Evolutionary conservation across 2,888 invertebrate genomes (phyloP).

Genomic region (Acanthosepion lycidas): DNA sequence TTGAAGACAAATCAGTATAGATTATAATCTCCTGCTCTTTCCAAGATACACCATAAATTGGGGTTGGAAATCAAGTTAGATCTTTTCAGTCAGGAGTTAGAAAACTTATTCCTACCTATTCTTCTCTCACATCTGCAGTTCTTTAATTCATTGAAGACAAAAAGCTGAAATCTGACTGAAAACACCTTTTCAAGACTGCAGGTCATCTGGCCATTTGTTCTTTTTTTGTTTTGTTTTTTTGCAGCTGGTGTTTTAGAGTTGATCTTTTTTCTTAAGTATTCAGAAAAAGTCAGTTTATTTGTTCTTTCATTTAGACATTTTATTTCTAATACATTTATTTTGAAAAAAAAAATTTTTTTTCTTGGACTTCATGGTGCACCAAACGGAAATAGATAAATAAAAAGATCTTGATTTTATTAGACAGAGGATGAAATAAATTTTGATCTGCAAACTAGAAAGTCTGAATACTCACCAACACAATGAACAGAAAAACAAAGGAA

Average conservation of each 20-base stretch:
- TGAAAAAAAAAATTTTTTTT: too few relatives aligned
- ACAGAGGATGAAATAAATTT: neutral
- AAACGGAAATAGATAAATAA: neutral
- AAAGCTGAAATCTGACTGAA: neutral
- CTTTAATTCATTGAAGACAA: constrained; percentile 33
- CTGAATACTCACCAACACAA: neutral
- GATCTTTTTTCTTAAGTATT: neutral
- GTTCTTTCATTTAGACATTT: neutral
- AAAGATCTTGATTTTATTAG: neutral
- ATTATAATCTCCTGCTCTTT: constrained; percentile 18
- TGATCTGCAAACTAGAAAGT: neutral
- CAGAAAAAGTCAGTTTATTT: neutral
- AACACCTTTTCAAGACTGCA: neutral
- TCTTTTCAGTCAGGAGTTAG: neutral
- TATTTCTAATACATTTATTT: neutral
- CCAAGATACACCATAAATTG: neutral
- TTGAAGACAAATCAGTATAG: constrained; percentile 33
- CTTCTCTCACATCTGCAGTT: neutral
- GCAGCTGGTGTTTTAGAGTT: neutral
- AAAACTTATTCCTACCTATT: neutral
- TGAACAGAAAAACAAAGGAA: too few relatives aligned
- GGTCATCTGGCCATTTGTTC: neutral
- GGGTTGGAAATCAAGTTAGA: constrained; percentile 33
- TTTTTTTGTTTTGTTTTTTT: neutral
- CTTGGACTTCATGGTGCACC: neutral